Conservation (phyloP, 2,888 invertebrate species). For the Pherbina coryleti region DNA sequence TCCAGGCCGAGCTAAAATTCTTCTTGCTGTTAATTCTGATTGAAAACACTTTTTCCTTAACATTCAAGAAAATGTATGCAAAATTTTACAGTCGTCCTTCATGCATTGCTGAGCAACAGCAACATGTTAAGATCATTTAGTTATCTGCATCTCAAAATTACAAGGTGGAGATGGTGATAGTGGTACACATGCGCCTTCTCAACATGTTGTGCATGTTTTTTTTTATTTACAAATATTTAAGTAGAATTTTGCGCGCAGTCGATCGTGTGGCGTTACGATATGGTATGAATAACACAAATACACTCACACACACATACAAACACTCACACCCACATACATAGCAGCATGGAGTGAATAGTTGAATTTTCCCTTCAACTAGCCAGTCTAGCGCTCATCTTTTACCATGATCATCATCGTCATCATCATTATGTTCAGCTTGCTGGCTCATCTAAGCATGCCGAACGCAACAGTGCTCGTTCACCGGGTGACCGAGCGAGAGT, state of each 20-base stretch:
- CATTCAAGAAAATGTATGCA: slow-evolving; percentile 36
- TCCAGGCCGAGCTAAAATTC: neutral
- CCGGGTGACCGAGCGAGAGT: slow-evolving; percentile 39
- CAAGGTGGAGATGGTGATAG: no score
- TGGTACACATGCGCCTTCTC: no score
- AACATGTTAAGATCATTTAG: slow-evolving; percentile 17
- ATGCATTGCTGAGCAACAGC: slow-evolving; percentile 56
- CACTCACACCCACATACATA: neutral
- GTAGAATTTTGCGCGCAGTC: slow-evolving; percentile 46
- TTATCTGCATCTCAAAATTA: slow-evolving; percentile 1
- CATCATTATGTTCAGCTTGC: no score
- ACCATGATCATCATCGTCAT: no score
- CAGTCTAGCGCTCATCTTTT: neutral
- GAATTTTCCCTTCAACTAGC: neutral
- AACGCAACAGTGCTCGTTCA: slow-evolving; percentile 24
- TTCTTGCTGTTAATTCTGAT: slow-evolving; percentile 15
- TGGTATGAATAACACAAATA: neutral
- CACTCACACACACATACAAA: neutral
- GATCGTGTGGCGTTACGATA: slow-evolving; percentile 18
- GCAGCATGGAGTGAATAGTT: neutral
- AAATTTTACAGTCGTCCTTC: slow-evolving; percentile 60
- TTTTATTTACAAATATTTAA: slow-evolving; percentile 53
- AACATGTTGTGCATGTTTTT: no score
- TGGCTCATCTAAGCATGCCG: slow-evolving; percentile 48
- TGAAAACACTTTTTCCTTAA: slow-evolving; percentile 39